These are phyloP conservation scores for Peromyscus maniculatus DNA, from an alignment of 2,113 vertebrate species.

Conservation along the genomic window DNA sequence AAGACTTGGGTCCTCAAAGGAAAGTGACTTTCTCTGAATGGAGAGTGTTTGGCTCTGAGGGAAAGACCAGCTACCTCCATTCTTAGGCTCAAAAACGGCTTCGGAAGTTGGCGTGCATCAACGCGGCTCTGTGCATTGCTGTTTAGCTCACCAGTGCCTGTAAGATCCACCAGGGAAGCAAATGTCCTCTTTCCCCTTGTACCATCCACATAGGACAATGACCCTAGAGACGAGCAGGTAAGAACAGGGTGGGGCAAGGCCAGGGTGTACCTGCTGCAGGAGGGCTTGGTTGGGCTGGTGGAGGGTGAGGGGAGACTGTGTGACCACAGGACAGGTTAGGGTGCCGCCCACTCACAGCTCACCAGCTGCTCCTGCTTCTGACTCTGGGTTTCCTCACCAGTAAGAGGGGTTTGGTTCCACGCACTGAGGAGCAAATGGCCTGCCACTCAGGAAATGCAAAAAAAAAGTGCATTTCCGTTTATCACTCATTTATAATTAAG, in stretches of 20 bases:
- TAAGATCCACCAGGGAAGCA: not conserved
- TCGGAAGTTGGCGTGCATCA: not conserved
- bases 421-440: not conserved
- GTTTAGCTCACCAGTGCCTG: not conserved
- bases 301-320: too few relatives aligned
- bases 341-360: not conserved
- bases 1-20: not conserved
- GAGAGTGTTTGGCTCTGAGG: not conserved
- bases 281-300: not conserved
- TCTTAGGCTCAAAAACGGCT: not conserved
- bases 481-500: not conserved
- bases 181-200: not conserved
- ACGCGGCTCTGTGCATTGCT: not conserved
- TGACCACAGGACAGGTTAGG: too few relatives aligned
- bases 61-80: not conserved
- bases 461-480: accelerated
- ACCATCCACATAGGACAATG: not conserved
- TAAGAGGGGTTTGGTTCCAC: not conserved
- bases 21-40: not conserved
- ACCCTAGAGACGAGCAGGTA: not conserved
- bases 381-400: not conserved
- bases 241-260: too few relatives aligned
- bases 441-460: accelerated
- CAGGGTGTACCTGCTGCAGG: too few relatives aligned
- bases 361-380: not conserved